phyloP scores from a whole-genome alignment of 2,888 invertebrate species.

The Agapetus fuscipes region DNA sequence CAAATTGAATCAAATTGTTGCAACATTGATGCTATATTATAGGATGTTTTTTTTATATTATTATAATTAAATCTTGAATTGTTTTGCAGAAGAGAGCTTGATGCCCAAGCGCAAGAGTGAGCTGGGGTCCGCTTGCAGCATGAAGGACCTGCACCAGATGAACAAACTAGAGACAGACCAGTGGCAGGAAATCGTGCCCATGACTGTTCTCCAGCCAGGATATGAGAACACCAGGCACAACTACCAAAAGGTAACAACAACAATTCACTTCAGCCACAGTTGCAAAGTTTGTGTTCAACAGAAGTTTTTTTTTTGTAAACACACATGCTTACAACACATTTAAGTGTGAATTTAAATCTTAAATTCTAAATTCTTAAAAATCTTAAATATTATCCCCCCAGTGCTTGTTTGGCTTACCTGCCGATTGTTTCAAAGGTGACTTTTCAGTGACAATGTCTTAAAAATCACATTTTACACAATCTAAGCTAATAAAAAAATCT shows the following conservation, averaged over 20 bases:
- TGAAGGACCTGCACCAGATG: conserved; percentile 37
- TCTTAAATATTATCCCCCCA: too few relatives aligned
- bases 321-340: too few relatives aligned
- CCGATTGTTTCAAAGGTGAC: too few relatives aligned
- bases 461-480: too few relatives aligned
- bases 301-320: conserved; percentile 1
- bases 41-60: too few relatives aligned
- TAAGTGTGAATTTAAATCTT: not conserved
- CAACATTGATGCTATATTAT: too few relatives aligned
- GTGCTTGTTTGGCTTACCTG: too few relatives aligned
- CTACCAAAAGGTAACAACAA: conserved; percentile 38
- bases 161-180: conserved; percentile 37
- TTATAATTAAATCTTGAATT: too few relatives aligned
- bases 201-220: conserved; percentile 44
- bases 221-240: conserved; percentile 49
- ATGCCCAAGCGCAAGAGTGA: conserved; percentile 36
- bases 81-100: conserved; percentile 35
- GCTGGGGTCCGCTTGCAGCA: conserved; percentile 43
- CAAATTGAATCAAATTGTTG: not conserved
- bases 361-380: too few relatives aligned
- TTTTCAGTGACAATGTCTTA: too few relatives aligned
- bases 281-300: too few relatives aligned
- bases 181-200: conserved; percentile 49
- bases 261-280: not conserved
- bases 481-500: too few relatives aligned